Conservation (phyloP, 2,113 vertebrate genomes). For the Suricata suricatta region DNA sequence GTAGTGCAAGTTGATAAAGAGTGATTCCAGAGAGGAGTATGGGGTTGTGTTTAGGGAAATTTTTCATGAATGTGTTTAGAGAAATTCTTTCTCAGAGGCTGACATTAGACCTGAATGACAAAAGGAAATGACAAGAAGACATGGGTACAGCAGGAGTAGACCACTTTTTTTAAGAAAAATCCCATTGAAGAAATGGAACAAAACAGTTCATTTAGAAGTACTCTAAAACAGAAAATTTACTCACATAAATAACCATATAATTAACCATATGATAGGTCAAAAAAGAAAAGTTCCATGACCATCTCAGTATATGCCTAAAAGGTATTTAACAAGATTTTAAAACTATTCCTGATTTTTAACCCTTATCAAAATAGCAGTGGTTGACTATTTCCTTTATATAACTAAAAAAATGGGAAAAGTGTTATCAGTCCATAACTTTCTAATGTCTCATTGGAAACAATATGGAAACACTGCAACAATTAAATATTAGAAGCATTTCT, state of each 20-base stretch:
- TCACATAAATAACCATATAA: neutral
- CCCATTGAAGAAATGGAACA: neutral
- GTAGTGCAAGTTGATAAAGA: neutral
- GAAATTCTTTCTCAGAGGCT: neutral
- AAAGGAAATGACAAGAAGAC: neutral
- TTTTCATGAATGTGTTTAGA: neutral
- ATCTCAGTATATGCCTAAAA: neutral
- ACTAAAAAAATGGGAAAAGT: neutral
- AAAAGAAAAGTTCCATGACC: neutral
- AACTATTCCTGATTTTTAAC: neutral
- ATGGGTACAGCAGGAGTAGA: neutral
- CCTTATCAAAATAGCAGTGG: neutral
- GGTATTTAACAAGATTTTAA: neutral
- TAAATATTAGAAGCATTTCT: neutral
- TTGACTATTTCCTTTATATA: neutral
- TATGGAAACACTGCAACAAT: neutral
- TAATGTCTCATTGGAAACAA: neutral
- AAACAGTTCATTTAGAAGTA: neutral
- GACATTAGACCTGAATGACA: neutral
- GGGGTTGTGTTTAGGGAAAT: too few relatives aligned
- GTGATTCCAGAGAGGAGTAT: neutral
- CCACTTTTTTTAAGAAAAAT: neutral
- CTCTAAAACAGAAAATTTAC: neutral
- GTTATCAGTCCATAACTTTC: neutral
- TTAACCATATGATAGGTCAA: neutral